phyloP scores from a whole-genome alignment of 2,797 vertebrate genomes.

The Cirrhinus molitorella region DNA sequence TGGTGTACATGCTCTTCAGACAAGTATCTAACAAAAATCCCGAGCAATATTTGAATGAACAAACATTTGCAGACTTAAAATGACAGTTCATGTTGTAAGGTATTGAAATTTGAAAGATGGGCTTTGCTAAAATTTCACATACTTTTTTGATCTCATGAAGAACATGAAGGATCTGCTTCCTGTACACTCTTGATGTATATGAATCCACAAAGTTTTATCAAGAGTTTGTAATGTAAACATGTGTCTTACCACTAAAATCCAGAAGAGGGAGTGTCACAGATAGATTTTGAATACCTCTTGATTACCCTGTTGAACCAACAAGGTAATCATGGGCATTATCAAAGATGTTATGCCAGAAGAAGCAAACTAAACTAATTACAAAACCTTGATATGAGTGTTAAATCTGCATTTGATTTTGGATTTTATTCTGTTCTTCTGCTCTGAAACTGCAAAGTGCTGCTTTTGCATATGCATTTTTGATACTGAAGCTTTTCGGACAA shows the following conservation, averaged over 20 bases:
- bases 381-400: too few species aligned
- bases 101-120: not conserved
- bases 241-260: constrained; percentile 1
- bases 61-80: constrained; percentile 2
- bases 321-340: not conserved
- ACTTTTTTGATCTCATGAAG: not conserved
- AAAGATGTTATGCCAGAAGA: too few species aligned
- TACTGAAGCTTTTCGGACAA: not conserved
- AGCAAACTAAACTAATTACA: too few species aligned
- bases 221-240: not conserved
- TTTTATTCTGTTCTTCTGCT: not conserved
- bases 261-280: constrained; percentile 20
- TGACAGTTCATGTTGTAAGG: not conserved
- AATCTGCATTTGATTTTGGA: not conserved
- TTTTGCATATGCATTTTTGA: not conserved
- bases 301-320: too few species aligned
- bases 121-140: not conserved
- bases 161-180: not conserved
- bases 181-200: not conserved
- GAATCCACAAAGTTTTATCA: not conserved
- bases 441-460: not conserved
- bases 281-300: too few species aligned
- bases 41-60: too few species aligned
- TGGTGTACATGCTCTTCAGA: not conserved
- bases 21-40: not conserved